Base-by-base conservation (phyloP, 2,113 vertebrate species). In the Xiphias gladius region DNA sequence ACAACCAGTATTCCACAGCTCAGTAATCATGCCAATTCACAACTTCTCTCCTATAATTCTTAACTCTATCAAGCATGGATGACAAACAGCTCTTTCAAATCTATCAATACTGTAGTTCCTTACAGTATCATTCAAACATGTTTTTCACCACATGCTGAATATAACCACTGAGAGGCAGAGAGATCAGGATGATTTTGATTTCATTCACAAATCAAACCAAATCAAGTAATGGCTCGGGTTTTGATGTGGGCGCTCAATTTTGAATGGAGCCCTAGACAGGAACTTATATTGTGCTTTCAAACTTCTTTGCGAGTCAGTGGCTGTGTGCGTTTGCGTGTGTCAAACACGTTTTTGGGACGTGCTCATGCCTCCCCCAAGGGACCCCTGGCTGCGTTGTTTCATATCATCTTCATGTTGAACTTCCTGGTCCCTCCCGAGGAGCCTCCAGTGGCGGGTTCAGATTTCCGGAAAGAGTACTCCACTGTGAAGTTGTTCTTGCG, bases 321-420 rank as follows among this genome's bases (percentile, higher is more conserved):
- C 94, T 94, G 94, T 94, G 94, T 94, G 94, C 17, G 91, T 92
- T 93, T 91, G 88, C 46, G 81, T 92, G 82, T 86, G 89, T 94
- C 85, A 91, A 87, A 93, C 92, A 94, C 93, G 91, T 93, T 82
- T 91, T 82, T 88, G 86, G 89, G 89, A 93, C 91, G 93, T 93
- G 92, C 93, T 94, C 91, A 96, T 94, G 94, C 94, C 89, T 95
- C 95, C 92, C 94, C 94, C 72, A 80, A 84, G 39, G 86, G 92
- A 91, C 94, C 94, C 95, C 95, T 96, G 95, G 95, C 95, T 96
- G 95, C 94, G 94, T 95, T 91, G 94, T 90, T 90, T 99, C 96
- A 99, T 92, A 99, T 99, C 98, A 99, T 99, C 90, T 99, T 99
- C 98, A 99, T 99, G 86, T 99, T 99, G 94, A 99, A 99, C 92